A percentile compares a stretch with the other conserved stretches of the same genome.
Conservation (phyloP, 2,113 vertebrate genomes). For the Lepidothrix coronata region DNA sequence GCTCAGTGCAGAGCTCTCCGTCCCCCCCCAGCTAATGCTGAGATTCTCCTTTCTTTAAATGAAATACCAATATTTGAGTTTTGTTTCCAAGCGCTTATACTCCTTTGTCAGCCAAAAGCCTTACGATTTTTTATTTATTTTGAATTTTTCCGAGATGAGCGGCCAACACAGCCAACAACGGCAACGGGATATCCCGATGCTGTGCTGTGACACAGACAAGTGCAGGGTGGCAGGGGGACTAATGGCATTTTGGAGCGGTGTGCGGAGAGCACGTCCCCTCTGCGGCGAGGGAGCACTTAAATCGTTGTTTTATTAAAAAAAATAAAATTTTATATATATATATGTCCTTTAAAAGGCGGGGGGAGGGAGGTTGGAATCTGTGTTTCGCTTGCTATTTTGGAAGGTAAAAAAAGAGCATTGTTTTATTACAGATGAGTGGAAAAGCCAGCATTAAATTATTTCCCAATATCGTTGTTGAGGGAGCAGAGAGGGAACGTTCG, state of each 20-base stretch:
- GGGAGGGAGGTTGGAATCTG: neutral
- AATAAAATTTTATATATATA: no score
- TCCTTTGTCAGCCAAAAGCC: neutral
- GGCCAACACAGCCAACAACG: neutral
- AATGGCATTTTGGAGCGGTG: neutral
- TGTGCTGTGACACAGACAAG: neutral
- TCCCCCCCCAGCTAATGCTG: fast-evolving
- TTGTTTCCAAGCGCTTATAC: neutral
- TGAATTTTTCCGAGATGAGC: neutral
- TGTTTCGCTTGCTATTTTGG: neutral
- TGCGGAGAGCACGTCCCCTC: neutral
- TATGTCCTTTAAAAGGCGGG: neutral
- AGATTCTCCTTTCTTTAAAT: neutral
- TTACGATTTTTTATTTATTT: neutral
- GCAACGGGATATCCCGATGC: neutral
- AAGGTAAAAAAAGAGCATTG: neutral
- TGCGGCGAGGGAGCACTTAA: neutral
- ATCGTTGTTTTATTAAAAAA: neutral
- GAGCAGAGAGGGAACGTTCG: neutral
- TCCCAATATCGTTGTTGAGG: neutral
- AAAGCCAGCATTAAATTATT: neutral
- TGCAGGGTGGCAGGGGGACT: neutral
- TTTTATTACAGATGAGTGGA: neutral
- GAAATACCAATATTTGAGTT: neutral
- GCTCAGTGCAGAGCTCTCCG: neutral